phyloP scores from a whole-genome alignment of 2,113 vertebrate species.

The Platichthys stellatus region DNA sequence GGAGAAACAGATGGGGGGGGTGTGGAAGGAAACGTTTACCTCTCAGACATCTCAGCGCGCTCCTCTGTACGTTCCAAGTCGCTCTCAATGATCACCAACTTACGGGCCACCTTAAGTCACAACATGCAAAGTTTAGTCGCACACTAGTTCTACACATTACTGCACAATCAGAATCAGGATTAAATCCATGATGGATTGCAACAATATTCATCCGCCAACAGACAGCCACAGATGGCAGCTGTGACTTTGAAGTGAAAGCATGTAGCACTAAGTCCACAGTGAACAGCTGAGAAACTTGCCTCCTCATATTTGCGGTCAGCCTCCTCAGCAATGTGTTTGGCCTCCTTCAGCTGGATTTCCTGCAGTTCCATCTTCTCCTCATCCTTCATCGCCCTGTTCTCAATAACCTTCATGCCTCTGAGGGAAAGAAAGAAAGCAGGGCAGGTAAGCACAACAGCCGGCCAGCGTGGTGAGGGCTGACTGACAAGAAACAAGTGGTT shows the following conservation, averaged over 20 bases:
- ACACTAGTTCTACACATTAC: background rate
- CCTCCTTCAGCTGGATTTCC: slow-evolving; percentile 98
- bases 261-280: slow-evolving; percentile 8
- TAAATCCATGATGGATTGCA: background rate
- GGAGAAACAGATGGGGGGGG: background rate
- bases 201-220: background rate
- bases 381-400: slow-evolving; percentile 97
- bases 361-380: slow-evolving; percentile 99
- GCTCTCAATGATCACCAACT: slow-evolving; percentile 98
- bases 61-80: slow-evolving; percentile 98
- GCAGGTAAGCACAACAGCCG: background rate
- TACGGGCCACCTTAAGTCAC: slow-evolving; percentile 92
- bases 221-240: background rate
- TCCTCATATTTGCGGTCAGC: slow-evolving; percentile 99
- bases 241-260: background rate
- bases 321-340: slow-evolving; percentile 99
- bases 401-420: slow-evolving; percentile 99
- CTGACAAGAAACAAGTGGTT: background rate
- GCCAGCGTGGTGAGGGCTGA: background rate
- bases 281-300: slow-evolving; percentile 80
- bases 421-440: slow-evolving; percentile 32
- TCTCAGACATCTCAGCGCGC: slow-evolving; percentile 94
- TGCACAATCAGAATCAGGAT: background rate
- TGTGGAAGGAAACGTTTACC: slow-evolving; percentile 80
- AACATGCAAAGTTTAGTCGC: background rate